Percentiles rank a stretch among this genome's conserved stretches.
These are phyloP conservation scores for Polypedilum vanderplanki DNA, from an alignment of 1,140 invertebrate species.

Conservation along the genomic window DNA sequence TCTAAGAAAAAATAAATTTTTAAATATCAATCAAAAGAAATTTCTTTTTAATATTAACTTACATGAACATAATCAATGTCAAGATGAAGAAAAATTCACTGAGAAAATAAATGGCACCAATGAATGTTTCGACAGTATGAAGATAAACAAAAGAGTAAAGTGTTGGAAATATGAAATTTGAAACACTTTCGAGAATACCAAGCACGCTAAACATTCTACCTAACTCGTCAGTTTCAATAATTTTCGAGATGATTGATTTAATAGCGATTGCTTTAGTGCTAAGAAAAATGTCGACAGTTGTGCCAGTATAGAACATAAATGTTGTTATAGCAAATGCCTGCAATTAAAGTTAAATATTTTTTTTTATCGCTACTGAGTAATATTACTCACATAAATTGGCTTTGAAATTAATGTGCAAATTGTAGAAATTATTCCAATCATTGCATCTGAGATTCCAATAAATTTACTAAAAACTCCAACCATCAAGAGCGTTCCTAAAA, in stretches of 20 bases:
- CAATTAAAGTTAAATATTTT: background rate
- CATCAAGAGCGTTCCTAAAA: constrained; percentile 40
- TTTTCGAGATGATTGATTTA: constrained; percentile 41
- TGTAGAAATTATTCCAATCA: constrained; percentile 40
- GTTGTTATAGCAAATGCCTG: constrained; percentile 38
- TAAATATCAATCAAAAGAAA: background rate
- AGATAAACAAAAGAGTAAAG: constrained; percentile 40
- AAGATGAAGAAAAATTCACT: constrained; percentile 41
- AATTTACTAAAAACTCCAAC: constrained; percentile 41
- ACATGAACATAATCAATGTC: constrained; percentile 42
- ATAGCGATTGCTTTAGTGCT: constrained; percentile 41
- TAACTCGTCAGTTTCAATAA: constrained; percentile 40
- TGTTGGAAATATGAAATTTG: constrained; percentile 40
- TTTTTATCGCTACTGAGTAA: constrained; percentile 22
- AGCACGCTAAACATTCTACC: constrained; percentile 44
- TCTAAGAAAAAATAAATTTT: background rate
- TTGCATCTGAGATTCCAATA: constrained; percentile 39
- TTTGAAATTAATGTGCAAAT: constrained; percentile 38
- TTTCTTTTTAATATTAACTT: constrained; percentile 31
- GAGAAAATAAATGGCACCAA: constrained; percentile 41
- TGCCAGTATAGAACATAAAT: constrained; percentile 38
- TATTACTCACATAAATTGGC: constrained; percentile 37
- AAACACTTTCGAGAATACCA: constrained; percentile 41
- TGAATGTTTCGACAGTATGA: constrained; percentile 38
- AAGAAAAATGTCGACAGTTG: constrained; percentile 41